Evolutionary conservation across 2,113 vertebrate genomes (phyloP), one percentile per base, ranked within the genome.

Genomic region (Rutilus rutilus): DNA sequence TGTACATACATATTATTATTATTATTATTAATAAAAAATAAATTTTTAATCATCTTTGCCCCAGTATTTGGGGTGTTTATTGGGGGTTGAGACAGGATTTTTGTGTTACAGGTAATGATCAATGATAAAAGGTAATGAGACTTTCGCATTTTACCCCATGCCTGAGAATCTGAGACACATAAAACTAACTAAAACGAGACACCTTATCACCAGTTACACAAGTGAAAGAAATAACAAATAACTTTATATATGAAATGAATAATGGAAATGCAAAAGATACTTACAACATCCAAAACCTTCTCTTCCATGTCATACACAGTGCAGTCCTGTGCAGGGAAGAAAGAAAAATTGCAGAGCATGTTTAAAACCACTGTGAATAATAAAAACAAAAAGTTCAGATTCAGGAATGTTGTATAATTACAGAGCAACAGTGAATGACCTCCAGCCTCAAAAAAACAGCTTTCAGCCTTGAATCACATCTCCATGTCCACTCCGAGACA

Each of bases 291-390:
- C 87, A 99, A 93, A 93, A 99, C 98, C 95, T 96, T 97, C 90
- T 99, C 97, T 90, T 99, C 98, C 97, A 99, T 99, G 91, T 98
- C 97, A 86, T 95, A 96, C 71, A 99, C 94, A 87, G 96, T 94
- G 94, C 94, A 97, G 90, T 99, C 97, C 98, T 99, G 93, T 91
- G 89, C 92, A 89, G 88, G 33, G 94, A 90, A 90, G 82, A 87
- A 89, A 90, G 88, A 90, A 83, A 60, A 78, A 78, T 23, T 65
- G 3, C 2, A 27, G 4, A 62, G 69, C 8, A 30, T 52, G 12
- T 12, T 52, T 64, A 36, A 39, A 82, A 65, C 64, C n/a, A n/a
- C 78, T 67, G 27, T 39, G 7, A 39, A 25, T 33, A 88, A 79
- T 88, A 73, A 75, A 83, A 85, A 85, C 47, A 67, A 92, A 90